Evolutionary conservation across 1,140 invertebrate genomes (phyloP).

Genomic region (Brevipalpus yothersi): DNA sequence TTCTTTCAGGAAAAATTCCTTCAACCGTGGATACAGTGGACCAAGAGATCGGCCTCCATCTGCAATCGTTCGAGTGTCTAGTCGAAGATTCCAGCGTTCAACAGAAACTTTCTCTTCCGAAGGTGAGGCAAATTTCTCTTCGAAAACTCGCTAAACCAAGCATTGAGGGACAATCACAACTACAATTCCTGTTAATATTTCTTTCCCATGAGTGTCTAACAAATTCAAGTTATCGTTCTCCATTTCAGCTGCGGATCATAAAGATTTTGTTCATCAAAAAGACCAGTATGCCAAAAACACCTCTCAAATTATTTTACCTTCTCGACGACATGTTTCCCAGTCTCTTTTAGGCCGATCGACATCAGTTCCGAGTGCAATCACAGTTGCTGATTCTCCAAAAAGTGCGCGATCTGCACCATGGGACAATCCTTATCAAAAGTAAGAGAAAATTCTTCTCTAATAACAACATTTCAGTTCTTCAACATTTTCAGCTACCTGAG

Average conservation of each 20-base stretch:
- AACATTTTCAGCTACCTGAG: no score
- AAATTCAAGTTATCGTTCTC: no score
- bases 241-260: no score
- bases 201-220: no score
- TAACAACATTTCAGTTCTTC: not conserved
- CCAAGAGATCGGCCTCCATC: constrained; percentile 33
- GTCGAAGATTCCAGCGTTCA: constrained; percentile 51
- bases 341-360: constrained; percentile 13
- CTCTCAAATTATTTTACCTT: not conserved
- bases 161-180: no score
- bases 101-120: no score
- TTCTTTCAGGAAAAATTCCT: not conserved
- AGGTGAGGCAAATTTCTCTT: no score
- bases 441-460: not conserved
- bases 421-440: constrained; percentile 17
- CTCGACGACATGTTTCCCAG: constrained; percentile 1
- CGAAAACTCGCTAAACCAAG: no score
- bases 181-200: no score
- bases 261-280: no score
- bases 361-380: constrained; percentile 14
- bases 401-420: constrained; percentile 52
- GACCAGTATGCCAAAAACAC: no score
- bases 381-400: constrained; percentile 17
- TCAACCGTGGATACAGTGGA: not conserved
- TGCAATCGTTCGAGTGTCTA: constrained; percentile 62